phyloP scores from a whole-genome alignment of 2,888 invertebrate species.

The Perdita meconis region DNA sequence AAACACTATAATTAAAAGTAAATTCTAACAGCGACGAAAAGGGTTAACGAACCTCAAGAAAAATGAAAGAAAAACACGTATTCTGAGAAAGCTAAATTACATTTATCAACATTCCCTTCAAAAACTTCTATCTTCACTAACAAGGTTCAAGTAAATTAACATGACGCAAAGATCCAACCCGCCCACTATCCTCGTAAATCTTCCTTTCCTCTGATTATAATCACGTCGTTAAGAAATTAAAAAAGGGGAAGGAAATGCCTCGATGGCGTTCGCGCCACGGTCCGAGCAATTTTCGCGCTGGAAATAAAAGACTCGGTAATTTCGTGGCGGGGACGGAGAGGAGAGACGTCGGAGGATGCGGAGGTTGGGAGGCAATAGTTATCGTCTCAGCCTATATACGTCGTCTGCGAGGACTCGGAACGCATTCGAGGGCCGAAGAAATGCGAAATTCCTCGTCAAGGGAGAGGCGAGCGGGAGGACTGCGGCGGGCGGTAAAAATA shows the following conservation, averaged over 20 bases:
- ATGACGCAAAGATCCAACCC: not conserved
- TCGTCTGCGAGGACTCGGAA: slow-evolving; percentile 37
- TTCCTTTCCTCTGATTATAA: not conserved
- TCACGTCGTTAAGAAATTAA: slow-evolving; percentile 29
- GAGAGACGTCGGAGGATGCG: too few relatives aligned
- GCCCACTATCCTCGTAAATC: not conserved
- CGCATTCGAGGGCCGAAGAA: slow-evolving; percentile 71
- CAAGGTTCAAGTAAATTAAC: not conserved
- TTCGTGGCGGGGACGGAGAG: too few relatives aligned
- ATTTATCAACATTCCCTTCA: too few relatives aligned
- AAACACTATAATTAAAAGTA: too few relatives aligned
- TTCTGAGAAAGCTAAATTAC: too few relatives aligned
- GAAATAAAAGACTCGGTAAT: slow-evolving; percentile 18
- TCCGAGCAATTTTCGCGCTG: slow-evolving; percentile 18
- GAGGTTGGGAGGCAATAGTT: slow-evolving; percentile 30
- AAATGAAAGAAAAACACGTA: too few relatives aligned
- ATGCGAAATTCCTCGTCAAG: slow-evolving; percentile 77
- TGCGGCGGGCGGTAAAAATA: slow-evolving; percentile 72
- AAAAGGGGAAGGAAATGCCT: not conserved
- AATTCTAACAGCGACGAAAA: too few relatives aligned
- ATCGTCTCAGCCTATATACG: slow-evolving; percentile 38
- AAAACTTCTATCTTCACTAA: not conserved
- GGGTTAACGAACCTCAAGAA: too few relatives aligned
- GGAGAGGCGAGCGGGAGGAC: slow-evolving; percentile 32
- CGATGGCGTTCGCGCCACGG: slow-evolving; percentile 32